Evolutionary conservation across 1,140 invertebrate species (phyloP).

Genomic region (Camponotus floridanus): DNA sequence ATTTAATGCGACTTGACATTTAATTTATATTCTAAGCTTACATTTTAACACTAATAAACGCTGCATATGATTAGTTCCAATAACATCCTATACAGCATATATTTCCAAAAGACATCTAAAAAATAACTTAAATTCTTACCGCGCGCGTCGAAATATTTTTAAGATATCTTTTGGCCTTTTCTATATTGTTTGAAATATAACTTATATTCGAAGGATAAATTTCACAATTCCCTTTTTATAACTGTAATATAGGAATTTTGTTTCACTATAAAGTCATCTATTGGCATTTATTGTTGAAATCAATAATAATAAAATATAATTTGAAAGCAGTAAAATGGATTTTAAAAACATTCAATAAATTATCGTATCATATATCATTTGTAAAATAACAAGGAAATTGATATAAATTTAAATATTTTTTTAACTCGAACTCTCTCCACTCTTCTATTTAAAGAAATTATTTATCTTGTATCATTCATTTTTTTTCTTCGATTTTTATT

Average conservation of each 20-base stretch:
- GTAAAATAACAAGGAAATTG: neutral
- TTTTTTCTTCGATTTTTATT: neutral
- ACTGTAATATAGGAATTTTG: neutral
- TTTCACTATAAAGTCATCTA: neutral
- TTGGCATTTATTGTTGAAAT: neutral
- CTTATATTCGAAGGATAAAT: neutral
- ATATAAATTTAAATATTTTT: neutral
- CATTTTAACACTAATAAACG: neutral
- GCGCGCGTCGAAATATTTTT: too few relatives aligned
- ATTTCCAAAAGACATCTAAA: too few relatives aligned
- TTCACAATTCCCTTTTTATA: neutral
- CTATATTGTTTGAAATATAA: neutral
- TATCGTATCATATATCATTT: neutral
- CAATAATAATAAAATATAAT: neutral
- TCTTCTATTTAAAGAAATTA: neutral
- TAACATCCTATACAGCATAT: neutral
- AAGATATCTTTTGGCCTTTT: too few relatives aligned
- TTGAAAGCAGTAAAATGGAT: neutral
- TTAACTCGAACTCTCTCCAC: neutral
- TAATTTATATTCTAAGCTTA: conserved; percentile 1
- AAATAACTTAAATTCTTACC: too few relatives aligned
- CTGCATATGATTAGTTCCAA: neutral
- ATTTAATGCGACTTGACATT: neutral
- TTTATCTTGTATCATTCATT: neutral
- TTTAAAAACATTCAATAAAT: neutral